These are phyloP conservation scores for Axinella damicornis DNA, from an alignment of 37 sponge, comb jelly and placozoan genomes.

Conservation along the genomic window DNA sequence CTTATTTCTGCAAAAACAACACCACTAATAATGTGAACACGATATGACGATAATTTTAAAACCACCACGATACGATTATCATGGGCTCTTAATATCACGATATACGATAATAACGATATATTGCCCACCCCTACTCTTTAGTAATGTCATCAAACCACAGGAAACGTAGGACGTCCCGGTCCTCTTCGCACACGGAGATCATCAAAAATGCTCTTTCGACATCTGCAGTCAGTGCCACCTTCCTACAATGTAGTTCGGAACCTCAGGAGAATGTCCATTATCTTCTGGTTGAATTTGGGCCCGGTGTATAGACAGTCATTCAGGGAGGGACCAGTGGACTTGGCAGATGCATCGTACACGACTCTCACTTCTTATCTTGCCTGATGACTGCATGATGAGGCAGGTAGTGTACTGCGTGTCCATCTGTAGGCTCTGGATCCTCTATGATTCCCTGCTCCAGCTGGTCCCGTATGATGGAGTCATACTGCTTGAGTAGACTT, in stretches of 20 bases:
- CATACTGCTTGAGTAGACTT: conserved; percentile 25
- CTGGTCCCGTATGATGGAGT: conserved; percentile 39
- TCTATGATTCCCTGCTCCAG: conserved; percentile 36
- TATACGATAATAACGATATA: too few species aligned
- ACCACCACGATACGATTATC: too few species aligned
- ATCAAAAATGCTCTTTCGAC: conserved; percentile 18
- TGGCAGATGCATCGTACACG: conserved; percentile 43
- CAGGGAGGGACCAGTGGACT: conserved; percentile 13
- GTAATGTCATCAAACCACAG: conserved; percentile 29
- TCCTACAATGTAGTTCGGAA: not conserved
- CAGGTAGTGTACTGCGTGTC: conserved; percentile 24
- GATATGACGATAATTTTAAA: too few species aligned
- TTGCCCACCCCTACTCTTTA: too few species aligned
- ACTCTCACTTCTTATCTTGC: conserved; percentile 32
- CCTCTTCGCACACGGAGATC: not conserved
- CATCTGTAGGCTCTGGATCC: not conserved
- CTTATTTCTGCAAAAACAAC: too few species aligned
- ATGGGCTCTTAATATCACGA: too few species aligned
- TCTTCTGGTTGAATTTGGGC: conserved; percentile 17
- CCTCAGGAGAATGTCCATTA: conserved; percentile 8
- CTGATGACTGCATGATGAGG: conserved; percentile 39
- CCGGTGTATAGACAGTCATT: conserved; percentile 31
- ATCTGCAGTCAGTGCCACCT: conserved; percentile 22
- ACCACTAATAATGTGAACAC: too few species aligned
- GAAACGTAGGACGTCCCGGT: conserved; percentile 51